Evolutionary conservation across 2,888 invertebrate genomes (phyloP).

Genomic region (Hyppa rectilinea): DNA sequence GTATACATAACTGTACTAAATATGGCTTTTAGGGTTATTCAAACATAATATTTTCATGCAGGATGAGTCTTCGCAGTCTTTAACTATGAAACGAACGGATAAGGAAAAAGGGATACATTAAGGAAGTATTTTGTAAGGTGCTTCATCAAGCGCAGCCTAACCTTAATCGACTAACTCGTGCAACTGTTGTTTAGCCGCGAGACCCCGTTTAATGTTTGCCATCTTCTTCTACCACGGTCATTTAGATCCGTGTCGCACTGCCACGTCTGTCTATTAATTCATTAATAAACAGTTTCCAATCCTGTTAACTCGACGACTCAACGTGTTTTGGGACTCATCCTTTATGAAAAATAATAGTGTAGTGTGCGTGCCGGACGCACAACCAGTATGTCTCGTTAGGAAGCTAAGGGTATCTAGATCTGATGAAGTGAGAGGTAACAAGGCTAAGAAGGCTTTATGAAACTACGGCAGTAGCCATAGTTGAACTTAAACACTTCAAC

Average conservation of each 20-base stretch:
- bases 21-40: constrained; percentile 31
- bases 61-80: constrained; percentile 9
- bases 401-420: constrained; percentile 19
- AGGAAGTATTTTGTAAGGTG: background rate
- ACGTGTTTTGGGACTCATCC: background rate
- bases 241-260: background rate
- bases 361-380: constrained; percentile 17
- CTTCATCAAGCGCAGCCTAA: background rate
- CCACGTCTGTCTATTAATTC: background rate
- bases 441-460: background rate
- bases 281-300: background rate
- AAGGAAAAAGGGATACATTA: too few relatives aligned
- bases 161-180: too few relatives aligned
- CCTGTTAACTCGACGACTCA: background rate
- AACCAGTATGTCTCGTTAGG: background rate
- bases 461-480: background rate
- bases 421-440: constrained; percentile 15
- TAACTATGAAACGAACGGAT: background rate
- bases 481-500: background rate
- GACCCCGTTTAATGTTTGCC: fast-evolving
- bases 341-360: constrained; percentile 19
- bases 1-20: constrained; percentile 36
- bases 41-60: constrained; percentile 13
- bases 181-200: background rate
- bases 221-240: background rate